Percentiles rank a stretch among this genome's conserved stretches.
Evolutionary conservation across 2,888 invertebrate species (phyloP).

Genomic region (Lycaena phlaeas): DNA sequence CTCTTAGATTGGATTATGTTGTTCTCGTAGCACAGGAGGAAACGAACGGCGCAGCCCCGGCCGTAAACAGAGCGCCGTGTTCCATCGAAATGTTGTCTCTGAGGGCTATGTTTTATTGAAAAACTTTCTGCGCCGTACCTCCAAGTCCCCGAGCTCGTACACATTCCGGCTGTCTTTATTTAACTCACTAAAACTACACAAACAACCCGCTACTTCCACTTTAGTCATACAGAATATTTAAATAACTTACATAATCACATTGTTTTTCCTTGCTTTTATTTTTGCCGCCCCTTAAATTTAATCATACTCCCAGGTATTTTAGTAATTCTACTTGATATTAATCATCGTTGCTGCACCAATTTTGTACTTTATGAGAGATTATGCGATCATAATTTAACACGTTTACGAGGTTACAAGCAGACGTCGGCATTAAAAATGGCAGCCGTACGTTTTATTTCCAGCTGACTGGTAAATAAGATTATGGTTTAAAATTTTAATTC

Average conservation of each 20-base stretch:
- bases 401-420: too few species aligned
- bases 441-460: not conserved
- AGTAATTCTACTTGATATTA: not conserved
- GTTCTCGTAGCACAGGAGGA: conserved; percentile 33
- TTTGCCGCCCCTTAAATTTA: too few species aligned
- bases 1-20: conserved; percentile 48
- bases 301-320: too few species aligned
- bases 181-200: conserved; percentile 13
- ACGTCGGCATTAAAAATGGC: not conserved
- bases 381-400: too few species aligned
- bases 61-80: conserved; percentile 54
- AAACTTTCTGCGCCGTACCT: conserved; percentile 53
- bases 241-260: conserved; percentile 1
- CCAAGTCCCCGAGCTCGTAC: conserved; percentile 30
- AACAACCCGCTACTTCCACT: conserved; percentile 10
- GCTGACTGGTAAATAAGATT: conserved; percentile 1
- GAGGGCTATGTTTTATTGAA: conserved; percentile 66
- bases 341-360: too few species aligned
- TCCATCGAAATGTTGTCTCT: conserved; percentile 65
- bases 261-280: not conserved
- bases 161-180: conserved; percentile 20
- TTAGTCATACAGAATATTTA: conserved; percentile 4
- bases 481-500: conserved; percentile 9
- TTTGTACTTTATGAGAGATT: too few species aligned
- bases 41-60: conserved; percentile 33